These are phyloP conservation scores for Halichoeres trimaculatus DNA, from an alignment of 2,113 vertebrate genomes.

Conservation along the genomic window DNA sequence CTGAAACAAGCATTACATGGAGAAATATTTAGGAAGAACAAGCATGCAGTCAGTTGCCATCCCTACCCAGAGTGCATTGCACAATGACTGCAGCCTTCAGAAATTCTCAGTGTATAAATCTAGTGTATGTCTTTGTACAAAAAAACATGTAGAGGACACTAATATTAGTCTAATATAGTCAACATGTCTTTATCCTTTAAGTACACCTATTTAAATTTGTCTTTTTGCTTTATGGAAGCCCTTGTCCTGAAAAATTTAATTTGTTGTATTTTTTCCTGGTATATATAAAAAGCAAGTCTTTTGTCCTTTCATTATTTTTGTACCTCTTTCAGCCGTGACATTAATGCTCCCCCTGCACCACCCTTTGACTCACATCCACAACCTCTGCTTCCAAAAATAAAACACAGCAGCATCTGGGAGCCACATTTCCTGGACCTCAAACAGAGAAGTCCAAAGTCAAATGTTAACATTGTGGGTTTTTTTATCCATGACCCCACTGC, in stretches of 20 bases:
- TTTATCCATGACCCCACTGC: conserved; percentile 36
- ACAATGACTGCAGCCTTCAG: too few species aligned
- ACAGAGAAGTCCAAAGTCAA: conserved; percentile 44
- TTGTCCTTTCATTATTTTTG: background rate
- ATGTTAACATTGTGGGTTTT: conserved; percentile 39
- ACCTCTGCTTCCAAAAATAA: conserved; percentile 46
- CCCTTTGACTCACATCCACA: conserved; percentile 16
- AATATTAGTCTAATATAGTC: too few species aligned
- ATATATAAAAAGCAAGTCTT: background rate
- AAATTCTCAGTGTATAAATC: too few species aligned
- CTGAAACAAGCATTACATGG: background rate
- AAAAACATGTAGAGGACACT: too few species aligned
- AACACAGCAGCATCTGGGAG: conserved; percentile 21
- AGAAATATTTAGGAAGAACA: too few species aligned
- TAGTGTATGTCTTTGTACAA: too few species aligned
- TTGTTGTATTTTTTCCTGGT: background rate
- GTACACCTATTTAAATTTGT: background rate
- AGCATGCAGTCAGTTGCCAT: too few species aligned
- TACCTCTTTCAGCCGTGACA: background rate
- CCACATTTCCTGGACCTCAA: conserved; percentile 52
- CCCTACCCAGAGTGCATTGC: too few species aligned
- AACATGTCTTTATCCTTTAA: too few species aligned
- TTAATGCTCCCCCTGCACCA: conserved; percentile 25
- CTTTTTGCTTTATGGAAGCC: too few species aligned
- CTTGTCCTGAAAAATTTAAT: too few species aligned